phyloP scores from a whole-genome alignment of 2,113 vertebrate species.

The Setophaga kirtlandii region DNA sequence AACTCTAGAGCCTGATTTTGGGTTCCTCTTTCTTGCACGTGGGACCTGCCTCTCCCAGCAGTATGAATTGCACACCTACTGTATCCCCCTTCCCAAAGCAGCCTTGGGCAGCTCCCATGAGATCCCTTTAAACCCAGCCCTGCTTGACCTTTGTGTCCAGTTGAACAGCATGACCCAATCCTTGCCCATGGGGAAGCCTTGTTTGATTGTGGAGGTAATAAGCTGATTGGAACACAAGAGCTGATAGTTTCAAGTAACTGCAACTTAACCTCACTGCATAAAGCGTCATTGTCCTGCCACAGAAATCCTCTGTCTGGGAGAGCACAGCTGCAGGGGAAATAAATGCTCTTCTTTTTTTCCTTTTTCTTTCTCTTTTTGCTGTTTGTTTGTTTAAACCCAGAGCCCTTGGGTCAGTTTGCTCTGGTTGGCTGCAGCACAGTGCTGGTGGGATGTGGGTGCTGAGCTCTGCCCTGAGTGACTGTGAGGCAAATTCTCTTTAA shows the following conservation, averaged over 20 bases:
- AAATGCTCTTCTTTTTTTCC: constrained; percentile 75
- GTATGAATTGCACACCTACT: fast-evolving
- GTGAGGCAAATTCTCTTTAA: neutral
- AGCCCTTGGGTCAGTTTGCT: constrained; percentile 8
- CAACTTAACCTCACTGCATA: constrained; percentile 77
- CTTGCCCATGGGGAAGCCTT: constrained; percentile 44
- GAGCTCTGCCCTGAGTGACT: neutral
- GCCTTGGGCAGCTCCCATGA: neutral
- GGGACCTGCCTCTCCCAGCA: neutral
- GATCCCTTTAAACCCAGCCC: constrained; percentile 20
- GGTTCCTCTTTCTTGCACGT: neutral
- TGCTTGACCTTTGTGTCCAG: neutral
- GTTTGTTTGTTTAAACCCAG: constrained; percentile 54
- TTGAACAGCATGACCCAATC: constrained; percentile 17
- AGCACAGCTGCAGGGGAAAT: constrained; percentile 85
- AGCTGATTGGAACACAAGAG: constrained; percentile 66
- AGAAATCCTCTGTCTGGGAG: constrained; percentile 78
- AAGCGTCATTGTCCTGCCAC: constrained; percentile 86
- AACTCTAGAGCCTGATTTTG: neutral
- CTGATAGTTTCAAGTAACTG: constrained; percentile 79
- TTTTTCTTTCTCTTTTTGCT: constrained; percentile 17
- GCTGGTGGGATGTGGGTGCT: neutral
- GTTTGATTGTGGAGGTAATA: constrained; percentile 65
- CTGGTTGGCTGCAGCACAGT: fast-evolving
- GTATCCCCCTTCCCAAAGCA: too few species aligned